phyloP scores from a whole-genome alignment of 2,113 vertebrate species.

The Prochilodus magdalenae region DNA sequence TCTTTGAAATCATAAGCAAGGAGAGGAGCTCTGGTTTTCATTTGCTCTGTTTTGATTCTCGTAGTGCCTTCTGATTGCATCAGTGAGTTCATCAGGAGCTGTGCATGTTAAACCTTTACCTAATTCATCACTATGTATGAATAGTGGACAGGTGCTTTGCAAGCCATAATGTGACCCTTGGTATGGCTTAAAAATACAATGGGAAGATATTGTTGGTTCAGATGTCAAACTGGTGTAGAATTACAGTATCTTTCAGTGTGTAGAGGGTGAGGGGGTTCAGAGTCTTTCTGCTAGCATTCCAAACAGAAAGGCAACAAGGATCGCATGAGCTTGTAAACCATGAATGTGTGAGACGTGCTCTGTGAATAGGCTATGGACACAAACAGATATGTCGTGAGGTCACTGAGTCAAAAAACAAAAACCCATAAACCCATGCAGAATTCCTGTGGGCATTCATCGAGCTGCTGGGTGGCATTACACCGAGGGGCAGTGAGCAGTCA shows the following conservation, averaged over 20 bases:
- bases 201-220: neutral
- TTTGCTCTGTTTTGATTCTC: neutral
- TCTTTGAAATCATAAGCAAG: conserved; percentile 2
- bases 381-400: neutral
- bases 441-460: neutral
- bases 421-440: neutral
- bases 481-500: conserved; percentile 12
- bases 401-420: neutral
- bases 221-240: conserved; percentile 12
- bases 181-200: conserved; percentile 6
- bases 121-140: neutral
- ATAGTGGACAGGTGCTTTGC: neutral
- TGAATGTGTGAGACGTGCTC: neutral
- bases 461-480: neutral
- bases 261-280: neutral
- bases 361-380: neutral
- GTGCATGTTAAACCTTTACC: neutral
- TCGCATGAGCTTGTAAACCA: neutral
- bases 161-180: neutral
- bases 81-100: neutral
- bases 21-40: neutral
- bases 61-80: neutral
- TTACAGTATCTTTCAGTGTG: neutral
- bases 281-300: neutral
- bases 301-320: neutral